A percentile compares a stretch with the other conserved stretches of the same genome.
These are phyloP conservation scores for Sarcophaga bullata DNA, from an alignment of 1,140 invertebrate species.

Conservation along the genomic window DNA sequence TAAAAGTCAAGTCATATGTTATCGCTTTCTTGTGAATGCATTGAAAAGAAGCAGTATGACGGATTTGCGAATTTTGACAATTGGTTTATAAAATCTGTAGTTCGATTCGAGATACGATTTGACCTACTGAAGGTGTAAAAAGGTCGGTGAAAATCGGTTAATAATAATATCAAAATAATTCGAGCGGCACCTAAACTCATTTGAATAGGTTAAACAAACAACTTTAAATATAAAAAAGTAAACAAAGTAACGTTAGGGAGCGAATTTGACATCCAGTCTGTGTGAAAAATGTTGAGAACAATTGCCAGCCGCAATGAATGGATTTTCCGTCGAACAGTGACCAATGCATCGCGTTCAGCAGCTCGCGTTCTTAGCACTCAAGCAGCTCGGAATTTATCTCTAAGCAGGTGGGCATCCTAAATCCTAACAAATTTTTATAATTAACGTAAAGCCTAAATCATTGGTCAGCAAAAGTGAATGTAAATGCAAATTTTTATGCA, in stretches of 20 bases:
- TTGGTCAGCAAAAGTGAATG: not conserved
- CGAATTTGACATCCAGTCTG: not conserved
- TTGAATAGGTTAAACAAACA: not conserved
- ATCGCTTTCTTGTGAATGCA: not conserved
- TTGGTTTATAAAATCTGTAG: constrained; percentile 13
- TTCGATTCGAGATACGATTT: constrained; percentile 40
- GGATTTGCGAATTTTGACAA: constrained; percentile 24
- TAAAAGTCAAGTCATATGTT: not conserved
- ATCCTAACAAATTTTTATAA: not conserved
- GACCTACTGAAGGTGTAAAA: constrained; percentile 39
- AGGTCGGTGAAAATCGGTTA: constrained; percentile 41
- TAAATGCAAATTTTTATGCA: constrained; percentile 32
- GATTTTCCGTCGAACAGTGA: constrained; percentile 42
- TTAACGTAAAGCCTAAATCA: not conserved
- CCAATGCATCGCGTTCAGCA: constrained; percentile 44
- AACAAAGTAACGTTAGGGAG: not conserved
- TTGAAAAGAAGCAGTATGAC: constrained; percentile 1
- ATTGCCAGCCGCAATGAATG: constrained; percentile 72
- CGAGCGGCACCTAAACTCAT: not conserved
- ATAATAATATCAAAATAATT: constrained; percentile 4
- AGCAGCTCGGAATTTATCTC: constrained; percentile 50
- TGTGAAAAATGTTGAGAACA: constrained; percentile 72
- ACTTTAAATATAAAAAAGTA: not conserved
- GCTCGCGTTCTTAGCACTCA: constrained; percentile 53
- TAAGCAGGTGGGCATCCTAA: constrained; percentile 51